Evolutionary conservation across 2,797 vertebrate species (phyloP).

Genomic region (Glyptemys insculpta): DNA sequence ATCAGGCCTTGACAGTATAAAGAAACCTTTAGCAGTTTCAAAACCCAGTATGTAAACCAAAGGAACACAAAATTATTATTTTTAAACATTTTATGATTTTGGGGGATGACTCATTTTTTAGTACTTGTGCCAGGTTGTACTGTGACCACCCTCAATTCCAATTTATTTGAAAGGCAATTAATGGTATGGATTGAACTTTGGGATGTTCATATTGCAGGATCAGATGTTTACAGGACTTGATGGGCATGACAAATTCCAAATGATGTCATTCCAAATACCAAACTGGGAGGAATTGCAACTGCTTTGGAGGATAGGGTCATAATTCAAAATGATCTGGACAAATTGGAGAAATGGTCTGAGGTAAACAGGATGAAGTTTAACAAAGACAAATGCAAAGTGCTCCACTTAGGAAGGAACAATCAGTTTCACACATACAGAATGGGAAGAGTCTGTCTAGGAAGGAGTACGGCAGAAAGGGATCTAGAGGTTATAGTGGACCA

Average conservation of each 20-base stretch:
- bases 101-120: background rate
- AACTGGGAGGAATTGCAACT: no score
- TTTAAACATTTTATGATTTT: background rate
- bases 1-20: background rate
- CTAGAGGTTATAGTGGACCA: no score
- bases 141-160: background rate
- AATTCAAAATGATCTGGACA: no score
- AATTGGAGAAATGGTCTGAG: no score
- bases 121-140: background rate
- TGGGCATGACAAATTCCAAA: background rate
- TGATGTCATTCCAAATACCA: background rate
- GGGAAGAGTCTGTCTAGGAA: no score
- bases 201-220: background rate
- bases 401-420: no score
- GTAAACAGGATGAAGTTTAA: no score
- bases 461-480: no score
- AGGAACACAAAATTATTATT: background rate
- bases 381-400: no score
- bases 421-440: no score
- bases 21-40: background rate
- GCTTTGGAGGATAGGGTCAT: no score
- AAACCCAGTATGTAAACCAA: background rate
- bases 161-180: background rate
- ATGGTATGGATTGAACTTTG: background rate
- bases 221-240: background rate